These are phyloP conservation scores for Aphodius granarius DNA, from an alignment of 2,888 invertebrate genomes.

Conservation along the genomic window DNA sequence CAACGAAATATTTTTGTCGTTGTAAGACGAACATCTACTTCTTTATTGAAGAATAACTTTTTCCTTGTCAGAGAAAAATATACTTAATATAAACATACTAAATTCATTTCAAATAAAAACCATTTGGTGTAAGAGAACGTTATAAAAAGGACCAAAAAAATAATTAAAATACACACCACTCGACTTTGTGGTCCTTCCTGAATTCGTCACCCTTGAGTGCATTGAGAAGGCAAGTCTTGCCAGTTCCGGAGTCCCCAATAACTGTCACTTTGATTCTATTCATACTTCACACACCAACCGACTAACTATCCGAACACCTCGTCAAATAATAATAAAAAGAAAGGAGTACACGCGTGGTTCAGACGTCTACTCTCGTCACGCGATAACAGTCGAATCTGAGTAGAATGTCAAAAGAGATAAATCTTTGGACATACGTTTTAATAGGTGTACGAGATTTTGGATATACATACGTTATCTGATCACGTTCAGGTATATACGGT, in stretches of 20 bases:
- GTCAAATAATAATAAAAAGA: background rate
- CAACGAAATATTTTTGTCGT: too few relatives aligned
- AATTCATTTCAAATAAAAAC: background rate
- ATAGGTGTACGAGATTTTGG: background rate
- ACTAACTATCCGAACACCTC: background rate
- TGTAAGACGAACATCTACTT: too few relatives aligned
- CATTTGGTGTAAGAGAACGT: background rate
- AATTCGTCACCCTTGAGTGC: constrained; percentile 78
- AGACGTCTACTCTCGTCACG: too few relatives aligned
- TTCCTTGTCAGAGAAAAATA: too few relatives aligned
- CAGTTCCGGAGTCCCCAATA: constrained; percentile 83
- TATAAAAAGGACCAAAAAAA: background rate
- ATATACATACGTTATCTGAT: background rate
- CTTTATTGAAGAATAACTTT: too few relatives aligned
- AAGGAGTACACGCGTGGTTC: too few relatives aligned
- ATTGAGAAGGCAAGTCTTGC: constrained; percentile 82
- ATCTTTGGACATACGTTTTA: background rate
- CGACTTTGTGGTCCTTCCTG: constrained; percentile 80
- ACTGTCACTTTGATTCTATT: constrained; percentile 69
- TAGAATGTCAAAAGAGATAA: background rate
- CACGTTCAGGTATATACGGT: background rate
- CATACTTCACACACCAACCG: constrained; percentile 41
- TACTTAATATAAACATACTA: too few relatives aligned
- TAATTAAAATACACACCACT: constrained; percentile 66
- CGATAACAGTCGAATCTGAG: background rate